Evolutionary conservation across 2,797 vertebrate species (phyloP).

Genomic region (Cryptoblepharus egeriae): DNA sequence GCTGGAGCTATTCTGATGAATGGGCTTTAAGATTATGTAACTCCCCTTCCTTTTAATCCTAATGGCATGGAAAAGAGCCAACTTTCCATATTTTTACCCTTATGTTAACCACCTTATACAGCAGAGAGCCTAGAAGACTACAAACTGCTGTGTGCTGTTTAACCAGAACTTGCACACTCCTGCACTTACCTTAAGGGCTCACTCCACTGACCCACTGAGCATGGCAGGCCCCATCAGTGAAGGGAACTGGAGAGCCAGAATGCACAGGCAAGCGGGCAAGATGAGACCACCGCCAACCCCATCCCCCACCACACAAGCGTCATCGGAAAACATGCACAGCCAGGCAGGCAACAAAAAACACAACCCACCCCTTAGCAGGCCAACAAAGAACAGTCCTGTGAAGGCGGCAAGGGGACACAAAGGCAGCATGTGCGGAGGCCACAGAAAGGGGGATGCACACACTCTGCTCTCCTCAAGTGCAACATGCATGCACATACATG

Average conservation of each 20-base stretch:
- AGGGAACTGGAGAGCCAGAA: background rate
- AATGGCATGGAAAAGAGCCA: background rate
- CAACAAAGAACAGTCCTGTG: background rate
- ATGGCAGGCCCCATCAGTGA: background rate
- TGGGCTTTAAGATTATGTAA: background rate
- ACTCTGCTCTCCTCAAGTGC: no score
- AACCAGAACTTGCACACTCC: background rate
- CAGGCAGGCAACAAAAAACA: background rate
- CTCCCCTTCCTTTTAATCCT: background rate
- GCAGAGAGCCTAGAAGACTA: no score
- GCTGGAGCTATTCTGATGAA: background rate
- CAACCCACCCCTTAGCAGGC: background rate
- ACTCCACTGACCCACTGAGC: background rate
- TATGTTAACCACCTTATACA: background rate
- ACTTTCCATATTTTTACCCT: background rate
- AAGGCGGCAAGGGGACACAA: background rate
- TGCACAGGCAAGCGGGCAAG: background rate
- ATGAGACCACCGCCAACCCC: no score
- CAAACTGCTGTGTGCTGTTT: background rate
- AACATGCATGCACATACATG: no score
- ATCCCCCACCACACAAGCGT: background rate
- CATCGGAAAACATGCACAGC: background rate
- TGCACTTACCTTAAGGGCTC: constrained; percentile 8
- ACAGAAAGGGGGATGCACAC: no score
- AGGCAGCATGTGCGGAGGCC: no score